Percentiles rank a stretch among this genome's conserved stretches.
phyloP scores from a whole-genome alignment of 2,888 invertebrate species.

The Ichneumon xanthorius region DNA sequence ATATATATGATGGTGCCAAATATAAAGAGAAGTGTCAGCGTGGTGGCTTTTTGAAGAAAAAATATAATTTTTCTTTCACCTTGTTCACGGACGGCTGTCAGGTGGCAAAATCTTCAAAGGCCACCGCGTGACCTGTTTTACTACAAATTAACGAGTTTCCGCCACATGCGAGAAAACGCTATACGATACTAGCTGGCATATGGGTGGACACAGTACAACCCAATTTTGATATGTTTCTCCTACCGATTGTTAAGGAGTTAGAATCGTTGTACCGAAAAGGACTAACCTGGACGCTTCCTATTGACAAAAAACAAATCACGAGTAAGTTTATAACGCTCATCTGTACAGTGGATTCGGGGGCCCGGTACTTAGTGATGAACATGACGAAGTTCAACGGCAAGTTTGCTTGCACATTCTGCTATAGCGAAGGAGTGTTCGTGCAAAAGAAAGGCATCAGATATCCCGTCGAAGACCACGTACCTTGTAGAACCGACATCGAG shows the following conservation, averaged over 20 bases:
- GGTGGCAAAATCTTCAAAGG: slow-evolving; percentile 46
- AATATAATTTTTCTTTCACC: slow-evolving; percentile 42
- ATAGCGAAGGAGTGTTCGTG: not conserved
- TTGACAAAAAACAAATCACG: not conserved
- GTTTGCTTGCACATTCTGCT: slow-evolving; percentile 29
- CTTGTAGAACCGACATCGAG: slow-evolving; percentile 8
- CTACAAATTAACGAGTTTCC: slow-evolving; percentile 53
- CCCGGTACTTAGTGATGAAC: slow-evolving; percentile 23
- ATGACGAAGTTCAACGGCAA: slow-evolving; percentile 40
- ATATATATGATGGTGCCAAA: slow-evolving; percentile 49
- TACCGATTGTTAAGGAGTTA: slow-evolving; percentile 16
- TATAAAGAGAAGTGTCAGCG: slow-evolving; percentile 36
- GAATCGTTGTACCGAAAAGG: slow-evolving; percentile 32
- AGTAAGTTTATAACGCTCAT: slow-evolving; percentile 38
- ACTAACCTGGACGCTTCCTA: slow-evolving; percentile 33
- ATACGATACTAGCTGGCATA: slow-evolving; percentile 54
- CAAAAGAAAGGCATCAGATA: not conserved
- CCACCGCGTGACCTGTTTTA: slow-evolving; percentile 47
- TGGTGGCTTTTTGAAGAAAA: slow-evolving; percentile 35
- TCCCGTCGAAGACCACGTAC: slow-evolving; percentile 2
- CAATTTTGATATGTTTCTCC: slow-evolving; percentile 14
- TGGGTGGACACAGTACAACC: slow-evolving; percentile 52
- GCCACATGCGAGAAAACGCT: slow-evolving; percentile 54
- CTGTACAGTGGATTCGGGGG: slow-evolving; percentile 34
- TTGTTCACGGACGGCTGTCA: slow-evolving; percentile 17